A percentile compares a stretch with the other conserved stretches of the same genome.
Conservation (phyloP, 1,140 invertebrate species). For the Phenacoccus solenopsis region DNA sequence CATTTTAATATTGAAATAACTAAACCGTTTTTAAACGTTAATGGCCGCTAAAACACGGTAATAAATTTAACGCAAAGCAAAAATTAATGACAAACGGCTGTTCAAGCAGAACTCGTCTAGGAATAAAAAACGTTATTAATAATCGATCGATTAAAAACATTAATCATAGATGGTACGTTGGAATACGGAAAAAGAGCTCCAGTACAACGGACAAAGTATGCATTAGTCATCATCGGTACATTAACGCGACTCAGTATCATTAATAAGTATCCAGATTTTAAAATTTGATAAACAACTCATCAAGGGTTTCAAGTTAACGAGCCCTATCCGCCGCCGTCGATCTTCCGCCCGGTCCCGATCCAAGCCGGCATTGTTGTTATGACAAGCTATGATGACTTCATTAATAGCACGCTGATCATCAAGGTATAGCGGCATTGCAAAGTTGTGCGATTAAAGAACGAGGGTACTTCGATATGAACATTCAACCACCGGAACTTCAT, state of each 20-base stretch:
- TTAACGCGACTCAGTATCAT: neutral
- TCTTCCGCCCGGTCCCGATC: too few relatives aligned
- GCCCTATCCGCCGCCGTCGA: neutral
- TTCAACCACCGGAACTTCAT: neutral
- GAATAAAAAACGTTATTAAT: neutral
- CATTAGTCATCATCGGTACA: conserved; percentile 1
- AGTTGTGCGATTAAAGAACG: neutral
- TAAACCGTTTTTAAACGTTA: conserved; percentile 2
- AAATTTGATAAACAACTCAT: conserved; percentile 3
- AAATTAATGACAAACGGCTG: neutral
- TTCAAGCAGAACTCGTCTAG: neutral
- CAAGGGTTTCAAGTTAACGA: conserved; percentile 1
- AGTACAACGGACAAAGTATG: neutral
- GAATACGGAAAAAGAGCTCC: neutral
- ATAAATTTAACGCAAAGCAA: neutral
- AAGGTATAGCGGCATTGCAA: neutral
- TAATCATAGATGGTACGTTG: neutral
- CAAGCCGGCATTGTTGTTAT: neutral
- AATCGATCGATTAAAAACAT: conserved; percentile 2
- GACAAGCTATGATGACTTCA: neutral
- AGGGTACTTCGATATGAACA: neutral
- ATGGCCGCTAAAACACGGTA: neutral
- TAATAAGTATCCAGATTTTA: neutral
- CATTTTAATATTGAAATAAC: neutral
- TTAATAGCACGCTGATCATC: conserved; percentile 2